Evolutionary conservation across 2,113 vertebrate species (phyloP).

Genomic region (Podocnemis expansa): DNA sequence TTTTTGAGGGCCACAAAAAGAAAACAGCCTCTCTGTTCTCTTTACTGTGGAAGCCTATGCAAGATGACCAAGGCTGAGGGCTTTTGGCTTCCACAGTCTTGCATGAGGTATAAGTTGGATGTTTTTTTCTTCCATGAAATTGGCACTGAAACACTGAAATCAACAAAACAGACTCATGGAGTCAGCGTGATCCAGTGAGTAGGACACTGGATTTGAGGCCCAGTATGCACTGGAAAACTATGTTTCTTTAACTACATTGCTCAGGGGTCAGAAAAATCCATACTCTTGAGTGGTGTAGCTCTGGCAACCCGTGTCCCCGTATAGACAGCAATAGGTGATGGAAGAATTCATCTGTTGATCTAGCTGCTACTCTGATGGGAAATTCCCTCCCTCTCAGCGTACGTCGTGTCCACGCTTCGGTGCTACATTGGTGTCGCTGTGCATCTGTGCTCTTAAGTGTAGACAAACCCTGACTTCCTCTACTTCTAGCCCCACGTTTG

Average conservation of each 20-base stretch:
- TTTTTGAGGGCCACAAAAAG: conserved; percentile 3
- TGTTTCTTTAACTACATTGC: no score
- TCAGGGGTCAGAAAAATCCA: not conserved
- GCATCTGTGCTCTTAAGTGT: not conserved
- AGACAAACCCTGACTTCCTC: not conserved
- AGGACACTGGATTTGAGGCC: not conserved
- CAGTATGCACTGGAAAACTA: not conserved
- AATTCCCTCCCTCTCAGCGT: not conserved
- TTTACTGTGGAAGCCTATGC: rapidly evolving
- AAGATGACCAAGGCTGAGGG: not conserved
- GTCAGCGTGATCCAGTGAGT: not conserved
- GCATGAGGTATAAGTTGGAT: not conserved
- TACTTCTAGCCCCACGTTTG: not conserved
- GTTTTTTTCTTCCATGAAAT: not conserved
- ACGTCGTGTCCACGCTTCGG: not conserved
- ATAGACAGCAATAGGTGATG: not conserved
- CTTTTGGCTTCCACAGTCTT: not conserved
- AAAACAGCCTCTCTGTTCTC: conserved; percentile 6
- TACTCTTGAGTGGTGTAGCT: not conserved
- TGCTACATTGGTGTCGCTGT: not conserved
- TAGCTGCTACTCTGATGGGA: not conserved
- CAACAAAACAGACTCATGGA: not conserved
- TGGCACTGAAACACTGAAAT: rapidly evolving
- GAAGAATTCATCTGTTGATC: not conserved
- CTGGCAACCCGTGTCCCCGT: not conserved